Percentiles rank a stretch among this genome's conserved stretches.
Evolutionary conservation across 2,888 invertebrate species (phyloP).

Genomic region (Acanthacorydalis orientalis): DNA sequence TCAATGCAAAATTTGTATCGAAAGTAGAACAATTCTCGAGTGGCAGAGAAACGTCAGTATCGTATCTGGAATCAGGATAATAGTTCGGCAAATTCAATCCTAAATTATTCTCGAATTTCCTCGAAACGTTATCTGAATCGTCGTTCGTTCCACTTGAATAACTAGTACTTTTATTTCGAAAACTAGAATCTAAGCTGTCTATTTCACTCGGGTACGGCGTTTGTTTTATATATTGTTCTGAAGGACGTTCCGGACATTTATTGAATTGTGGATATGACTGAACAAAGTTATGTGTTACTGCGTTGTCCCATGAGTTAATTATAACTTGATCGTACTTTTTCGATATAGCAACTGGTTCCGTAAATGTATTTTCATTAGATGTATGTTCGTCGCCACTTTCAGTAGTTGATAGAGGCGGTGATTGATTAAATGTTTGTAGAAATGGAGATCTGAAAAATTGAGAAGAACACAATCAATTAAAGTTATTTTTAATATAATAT

Average conservation of each 20-base stretch:
- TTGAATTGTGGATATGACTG: constrained; percentile 4
- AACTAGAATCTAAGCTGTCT: constrained; percentile 40
- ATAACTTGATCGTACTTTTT: background rate
- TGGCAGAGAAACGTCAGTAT: constrained; percentile 30
- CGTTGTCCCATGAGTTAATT: background rate
- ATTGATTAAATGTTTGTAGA: background rate
- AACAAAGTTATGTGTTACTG: background rate
- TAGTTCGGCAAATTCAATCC: constrained; percentile 25
- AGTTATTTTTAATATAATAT: too few species aligned
- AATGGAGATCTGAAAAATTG: background rate
- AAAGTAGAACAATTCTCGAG: constrained; percentile 27
- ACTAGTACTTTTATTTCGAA: constrained; percentile 36
- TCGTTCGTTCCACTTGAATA: constrained; percentile 17
- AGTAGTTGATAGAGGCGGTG: background rate
- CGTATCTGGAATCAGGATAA: constrained; percentile 28
- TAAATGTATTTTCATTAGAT: background rate
- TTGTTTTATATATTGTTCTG: background rate
- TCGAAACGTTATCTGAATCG: constrained; percentile 20
- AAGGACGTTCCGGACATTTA: background rate
- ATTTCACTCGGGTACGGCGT: constrained; percentile 28
- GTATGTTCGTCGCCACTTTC: background rate
- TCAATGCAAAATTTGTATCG: constrained; percentile 24
- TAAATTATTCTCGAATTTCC: constrained; percentile 15
- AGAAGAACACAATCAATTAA: background rate
- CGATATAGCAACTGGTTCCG: background rate